Evolutionary conservation across 2,888 invertebrate genomes (phyloP).

Genomic region (Monopis laevigella): DNA sequence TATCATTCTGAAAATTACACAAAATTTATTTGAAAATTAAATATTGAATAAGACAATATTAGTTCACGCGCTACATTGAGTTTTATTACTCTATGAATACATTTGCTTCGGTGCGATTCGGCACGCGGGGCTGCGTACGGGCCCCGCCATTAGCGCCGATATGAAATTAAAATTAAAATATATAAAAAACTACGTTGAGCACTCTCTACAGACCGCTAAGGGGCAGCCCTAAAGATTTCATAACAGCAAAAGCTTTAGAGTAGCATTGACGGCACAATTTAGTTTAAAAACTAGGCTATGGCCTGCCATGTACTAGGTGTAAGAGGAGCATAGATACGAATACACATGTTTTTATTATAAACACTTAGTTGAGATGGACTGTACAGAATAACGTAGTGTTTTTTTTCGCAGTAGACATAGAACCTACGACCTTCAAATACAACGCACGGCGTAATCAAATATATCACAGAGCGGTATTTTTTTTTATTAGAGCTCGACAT

Average conservation of each 20-base stretch:
- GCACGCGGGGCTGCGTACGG: conserved; percentile 53
- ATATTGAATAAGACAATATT: conserved; percentile 67
- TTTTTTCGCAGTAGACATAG: no score
- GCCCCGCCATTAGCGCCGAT: conserved; percentile 62
- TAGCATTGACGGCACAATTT: conserved; percentile 18
- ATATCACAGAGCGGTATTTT: no score
- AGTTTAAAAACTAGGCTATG: no score
- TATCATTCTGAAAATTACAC: conserved; percentile 27
- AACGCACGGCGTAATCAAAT: no score
- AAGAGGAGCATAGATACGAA: no score
- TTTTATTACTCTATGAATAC: conserved; percentile 63
- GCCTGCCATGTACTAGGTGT: no score
- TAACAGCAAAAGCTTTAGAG: conserved; percentile 35
- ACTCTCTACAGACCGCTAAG: conserved; percentile 62
- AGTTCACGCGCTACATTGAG: conserved; percentile 65
- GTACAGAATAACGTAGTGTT: no score
- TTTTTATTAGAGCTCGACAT: no score
- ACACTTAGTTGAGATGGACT: no score
- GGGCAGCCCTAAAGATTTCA: conserved; percentile 60
- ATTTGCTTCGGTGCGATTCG: conserved; percentile 55
- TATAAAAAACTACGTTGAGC: conserved; percentile 58
- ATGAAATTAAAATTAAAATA: conserved; percentile 68
- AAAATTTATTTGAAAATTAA: conserved; percentile 48
- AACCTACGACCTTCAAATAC: no score
- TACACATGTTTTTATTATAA: not conserved